Evolutionary conservation across 2,113 vertebrate genomes (phyloP).

Genomic region (Catharus fuscescens): DNA sequence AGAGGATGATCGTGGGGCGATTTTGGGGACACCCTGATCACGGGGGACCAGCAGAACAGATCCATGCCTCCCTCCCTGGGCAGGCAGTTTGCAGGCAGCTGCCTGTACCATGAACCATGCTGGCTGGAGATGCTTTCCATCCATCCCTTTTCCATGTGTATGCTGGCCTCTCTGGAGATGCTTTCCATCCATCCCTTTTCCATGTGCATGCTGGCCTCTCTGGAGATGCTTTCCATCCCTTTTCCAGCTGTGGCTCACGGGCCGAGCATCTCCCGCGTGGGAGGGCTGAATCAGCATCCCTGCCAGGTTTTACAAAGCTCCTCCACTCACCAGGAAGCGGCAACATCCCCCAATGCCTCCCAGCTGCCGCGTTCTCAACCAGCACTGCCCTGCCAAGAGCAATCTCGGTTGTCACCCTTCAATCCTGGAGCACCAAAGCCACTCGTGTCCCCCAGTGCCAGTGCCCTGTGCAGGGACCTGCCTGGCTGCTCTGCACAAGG

Average conservation of each 20-base stretch:
- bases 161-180: rapidly evolving
- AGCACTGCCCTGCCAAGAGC: neutral
- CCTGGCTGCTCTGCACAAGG: neutral
- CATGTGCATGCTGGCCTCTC: no score
- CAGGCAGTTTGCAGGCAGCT: neutral
- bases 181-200: neutral
- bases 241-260: rapidly evolving
- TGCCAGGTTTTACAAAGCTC: neutral
- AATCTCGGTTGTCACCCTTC: rapidly evolving
- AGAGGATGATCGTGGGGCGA: neutral
- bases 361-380: neutral
- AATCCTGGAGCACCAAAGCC: neutral
- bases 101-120: rapidly evolving
- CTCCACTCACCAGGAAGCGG: rapidly evolving
- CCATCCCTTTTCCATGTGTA: neutral
- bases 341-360: neutral
- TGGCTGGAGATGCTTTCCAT: neutral
- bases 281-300: neutral
- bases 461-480: neutral
- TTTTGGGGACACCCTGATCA: neutral
- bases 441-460: rapidly evolving
- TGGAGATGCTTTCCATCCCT: neutral
- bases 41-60: rapidly evolving
- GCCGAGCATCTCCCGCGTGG: rapidly evolving
- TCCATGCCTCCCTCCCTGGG: rapidly evolving